Evolutionary conservation across 2,113 vertebrate genomes (phyloP), one percentile per base, ranked within the genome.

Genomic region (Nicator chloris): DNA sequence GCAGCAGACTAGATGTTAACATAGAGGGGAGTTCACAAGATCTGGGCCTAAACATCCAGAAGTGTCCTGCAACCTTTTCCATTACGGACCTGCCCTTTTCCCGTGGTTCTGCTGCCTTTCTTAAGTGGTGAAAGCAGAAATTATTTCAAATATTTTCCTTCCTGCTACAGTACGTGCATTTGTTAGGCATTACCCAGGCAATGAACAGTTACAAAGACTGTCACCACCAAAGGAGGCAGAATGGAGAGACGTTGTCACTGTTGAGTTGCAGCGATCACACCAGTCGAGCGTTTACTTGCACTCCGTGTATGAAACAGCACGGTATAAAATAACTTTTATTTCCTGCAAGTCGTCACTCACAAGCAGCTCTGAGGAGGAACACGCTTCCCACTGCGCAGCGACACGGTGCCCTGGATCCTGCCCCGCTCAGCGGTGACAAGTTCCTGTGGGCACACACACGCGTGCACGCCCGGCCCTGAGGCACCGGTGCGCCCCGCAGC

Each of bases 371-470:
- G 4, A 12, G 4, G 3, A 14, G 13, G 14, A 22, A 13, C 11
- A 4, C 0, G 0, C 8, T 22, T 2, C 1, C 11, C 7, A 7
- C 6, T 0, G 15, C 9, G 30, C 39, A 5, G 24, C 0, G 1
- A 31, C 9, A 30, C 9, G 7, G 11, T 13, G 21, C 8, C 17
- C 14, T 3, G 4, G 26, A 7, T 0, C 4, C 3, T 0, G 2
- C 0, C 4, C 3, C 4, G 1, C 2, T 2, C 6, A 0, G 1
- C 0, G 1, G 2, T 9, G 3, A 9, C 17, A 0, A 2, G 6
- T 2, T 6, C 5, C 9, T 6, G 2, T 0, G 8, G 4, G 3
- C 14, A 9, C 13, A 9, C 5, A 22, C 19, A 39, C 26, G 12
- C 27, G 7, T 5, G 14, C 60, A 40, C 15, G 5, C 2, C 6